Evolutionary conservation across 2,888 invertebrate species (phyloP).

Genomic region (Coremacera marginata): DNA sequence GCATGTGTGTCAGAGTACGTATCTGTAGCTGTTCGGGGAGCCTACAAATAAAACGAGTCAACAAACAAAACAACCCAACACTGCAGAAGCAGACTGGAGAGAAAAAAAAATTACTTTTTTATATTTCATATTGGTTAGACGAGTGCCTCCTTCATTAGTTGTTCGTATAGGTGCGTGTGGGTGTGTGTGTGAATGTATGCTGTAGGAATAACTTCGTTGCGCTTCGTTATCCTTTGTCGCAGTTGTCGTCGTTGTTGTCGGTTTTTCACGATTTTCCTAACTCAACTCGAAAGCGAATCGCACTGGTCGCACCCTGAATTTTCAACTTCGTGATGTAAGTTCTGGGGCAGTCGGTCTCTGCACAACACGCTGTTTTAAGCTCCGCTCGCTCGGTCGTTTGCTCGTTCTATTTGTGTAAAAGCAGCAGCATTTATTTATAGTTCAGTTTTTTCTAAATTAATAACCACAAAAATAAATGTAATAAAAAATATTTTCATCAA

Average conservation of each 20-base stretch:
- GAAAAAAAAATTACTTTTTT: too few relatives aligned
- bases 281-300: conserved; percentile 39
- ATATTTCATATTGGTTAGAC: too few relatives aligned
- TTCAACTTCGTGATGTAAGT: conserved; percentile 66
- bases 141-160: conserved; percentile 2
- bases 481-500: conserved; percentile 1
- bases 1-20: not conserved
- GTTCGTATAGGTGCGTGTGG: conserved; percentile 39
- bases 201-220: conserved; percentile 47
- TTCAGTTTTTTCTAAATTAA: conserved; percentile 16
- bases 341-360: conserved; percentile 66
- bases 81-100: not conserved
- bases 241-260: conserved; percentile 4
- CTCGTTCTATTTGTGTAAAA: conserved; percentile 41
- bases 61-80: not conserved
- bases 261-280: conserved; percentile 37
- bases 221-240: conserved; percentile 32
- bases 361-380: conserved; percentile 59
- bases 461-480: conserved; percentile 10
- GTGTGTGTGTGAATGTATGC: conserved; percentile 40
- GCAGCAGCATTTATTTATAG: conserved; percentile 12
- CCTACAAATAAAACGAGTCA: not conserved
- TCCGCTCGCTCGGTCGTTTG: conserved; percentile 38
- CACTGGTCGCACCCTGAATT: conserved; percentile 65
- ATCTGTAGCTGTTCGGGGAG: not conserved